phyloP scores from a whole-genome alignment of 1,140 invertebrate genomes.

The Diprion similis region DNA sequence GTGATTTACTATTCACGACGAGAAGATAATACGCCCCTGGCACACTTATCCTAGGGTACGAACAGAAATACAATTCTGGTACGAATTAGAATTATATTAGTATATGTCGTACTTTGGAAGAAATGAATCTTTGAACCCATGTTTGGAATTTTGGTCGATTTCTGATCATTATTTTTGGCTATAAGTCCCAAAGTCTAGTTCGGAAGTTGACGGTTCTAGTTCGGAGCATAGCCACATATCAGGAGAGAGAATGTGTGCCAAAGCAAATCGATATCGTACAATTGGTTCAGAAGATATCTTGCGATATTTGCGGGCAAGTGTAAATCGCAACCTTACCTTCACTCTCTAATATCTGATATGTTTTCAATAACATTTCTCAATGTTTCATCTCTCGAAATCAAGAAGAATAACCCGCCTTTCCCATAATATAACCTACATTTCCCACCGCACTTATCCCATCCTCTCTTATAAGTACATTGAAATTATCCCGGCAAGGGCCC shows the following conservation, averaged over 20 bases:
- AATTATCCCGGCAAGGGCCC: too few species aligned
- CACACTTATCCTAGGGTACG: too few species aligned
- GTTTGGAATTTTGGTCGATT: neutral
- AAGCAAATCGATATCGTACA: too few species aligned
- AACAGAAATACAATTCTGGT: neutral
- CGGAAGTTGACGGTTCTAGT: too few species aligned
- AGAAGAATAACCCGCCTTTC: too few species aligned
- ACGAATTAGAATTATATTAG: neutral
- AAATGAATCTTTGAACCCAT: too few species aligned
- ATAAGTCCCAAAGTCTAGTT: neutral
- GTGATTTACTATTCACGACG: too few species aligned
- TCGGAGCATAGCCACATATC: neutral
- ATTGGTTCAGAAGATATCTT: neutral
- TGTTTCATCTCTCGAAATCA: neutral
- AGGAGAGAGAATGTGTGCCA: too few species aligned
- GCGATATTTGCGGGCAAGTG: neutral
- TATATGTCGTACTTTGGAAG: neutral
- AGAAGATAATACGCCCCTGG: too few species aligned
- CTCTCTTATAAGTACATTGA: neutral
- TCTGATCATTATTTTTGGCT: neutral
- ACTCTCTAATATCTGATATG: neutral
- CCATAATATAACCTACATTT: too few species aligned
- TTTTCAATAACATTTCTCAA: neutral
- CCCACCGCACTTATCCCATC: neutral
- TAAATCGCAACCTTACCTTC: neutral